Base-by-base conservation (phyloP, 1,140 invertebrate genomes). In the Cepaea nemoralis region DNA sequence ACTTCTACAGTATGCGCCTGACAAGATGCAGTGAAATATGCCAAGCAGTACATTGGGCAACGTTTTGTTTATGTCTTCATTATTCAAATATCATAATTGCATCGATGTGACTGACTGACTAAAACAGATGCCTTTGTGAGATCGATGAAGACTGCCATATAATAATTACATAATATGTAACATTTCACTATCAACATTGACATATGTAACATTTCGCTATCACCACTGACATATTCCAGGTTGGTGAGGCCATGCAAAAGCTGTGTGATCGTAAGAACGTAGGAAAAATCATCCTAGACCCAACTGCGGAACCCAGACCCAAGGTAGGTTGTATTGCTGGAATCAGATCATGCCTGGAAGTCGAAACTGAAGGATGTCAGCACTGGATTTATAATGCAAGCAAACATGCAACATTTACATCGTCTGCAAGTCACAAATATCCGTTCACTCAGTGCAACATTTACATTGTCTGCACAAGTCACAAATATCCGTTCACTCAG, bases 221-320 rank as follows among this genome's bases (percentile, higher is more conserved):
- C 42, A 45, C 19, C 42, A 19, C 42, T 48, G 59, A 16, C 0
- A 2, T 77, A 12, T 27, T 67, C 69, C 84, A 95, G 94, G 94
- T 96, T 31, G 93, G 94, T 39, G 96, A 97, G 86, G 96, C 95
- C 0, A 97, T 97, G 96, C 95, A 96, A 91, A 96, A 95, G 90
- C 95, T 97, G 94, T 96, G 97, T 90, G 96, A 97, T 86, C 94
- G 96, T 86, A 96, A 96, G 91, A 97, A 97, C 91, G 94, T 97
- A 88, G 96, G 96, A 22, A 97, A 97, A 92, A 94, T 97, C 24
- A 93, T 97, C 35, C 90, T 97, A 74, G 95, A 97, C 90, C 95
- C 95, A 10, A 86, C 83, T n/a, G 73, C 88, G 16, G 85, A 90
- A 80, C 88, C 89, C n/a, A 87, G 85, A 81, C 87, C 87, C 35